Conservation (phyloP, 2,888 invertebrate species). For the Ectobius pallidus region DNA sequence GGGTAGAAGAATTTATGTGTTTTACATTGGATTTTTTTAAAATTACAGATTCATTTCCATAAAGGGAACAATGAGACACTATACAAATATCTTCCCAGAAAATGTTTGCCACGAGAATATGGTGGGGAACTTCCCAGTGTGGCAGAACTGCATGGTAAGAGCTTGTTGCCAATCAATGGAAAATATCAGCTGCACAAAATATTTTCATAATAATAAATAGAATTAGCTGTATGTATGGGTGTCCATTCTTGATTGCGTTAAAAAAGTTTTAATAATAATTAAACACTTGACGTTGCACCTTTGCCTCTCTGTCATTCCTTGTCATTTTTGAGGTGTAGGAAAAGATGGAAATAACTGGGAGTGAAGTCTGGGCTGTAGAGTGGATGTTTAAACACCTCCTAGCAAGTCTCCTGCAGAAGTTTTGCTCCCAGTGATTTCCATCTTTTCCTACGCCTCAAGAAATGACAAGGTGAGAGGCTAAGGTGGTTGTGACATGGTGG, state of each 20-base stretch:
- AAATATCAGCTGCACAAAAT: not conserved
- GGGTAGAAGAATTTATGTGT: no score
- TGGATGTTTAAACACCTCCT: no score
- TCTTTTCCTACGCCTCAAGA: no score
- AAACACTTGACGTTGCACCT: no score
- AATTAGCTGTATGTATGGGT: not conserved
- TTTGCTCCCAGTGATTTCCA: no score
- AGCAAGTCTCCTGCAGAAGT: no score
- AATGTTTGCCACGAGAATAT: conserved; percentile 65
- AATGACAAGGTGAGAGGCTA: not conserved
- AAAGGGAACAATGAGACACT: conserved; percentile 63
- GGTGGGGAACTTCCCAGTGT: conserved; percentile 57
- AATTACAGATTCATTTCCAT: conserved; percentile 70
- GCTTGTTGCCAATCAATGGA: not conserved
- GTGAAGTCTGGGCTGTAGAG: no score
- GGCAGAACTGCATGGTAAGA: conserved; percentile 29
- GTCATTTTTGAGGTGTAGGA: no score
- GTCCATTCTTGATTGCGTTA: not conserved
- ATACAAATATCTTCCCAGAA: conserved; percentile 62
- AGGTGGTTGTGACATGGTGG: not conserved
- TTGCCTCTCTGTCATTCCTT: no score
- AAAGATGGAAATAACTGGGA: no score
- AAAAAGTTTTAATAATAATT: no score
- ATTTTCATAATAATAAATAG: not conserved
- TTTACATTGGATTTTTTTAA: no score